phyloP scores from a whole-genome alignment of 2,113 vertebrate species.

The Chaenogobius annularis region DNA sequence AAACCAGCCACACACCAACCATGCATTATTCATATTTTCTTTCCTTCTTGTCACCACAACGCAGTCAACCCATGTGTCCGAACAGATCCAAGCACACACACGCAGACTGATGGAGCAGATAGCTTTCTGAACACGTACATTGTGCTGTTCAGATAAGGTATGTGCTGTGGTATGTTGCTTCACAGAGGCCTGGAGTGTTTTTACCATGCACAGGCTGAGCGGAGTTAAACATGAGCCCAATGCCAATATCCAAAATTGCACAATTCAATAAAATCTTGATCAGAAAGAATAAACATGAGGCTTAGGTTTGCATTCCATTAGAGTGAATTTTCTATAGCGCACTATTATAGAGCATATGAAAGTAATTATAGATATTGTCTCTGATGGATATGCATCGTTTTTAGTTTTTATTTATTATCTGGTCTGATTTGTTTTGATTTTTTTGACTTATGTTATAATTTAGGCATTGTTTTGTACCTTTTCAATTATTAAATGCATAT shows the following conservation, averaged over 20 bases:
- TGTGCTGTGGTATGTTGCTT: constrained; percentile 9
- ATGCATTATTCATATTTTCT: not conserved
- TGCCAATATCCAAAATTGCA: no score
- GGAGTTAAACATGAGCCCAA: no score
- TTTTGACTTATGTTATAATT: not conserved
- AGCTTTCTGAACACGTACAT: constrained; percentile 1
- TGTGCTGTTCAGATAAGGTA: constrained; percentile 24
- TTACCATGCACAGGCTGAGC: no score
- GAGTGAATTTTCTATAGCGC: not conserved
- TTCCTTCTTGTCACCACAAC: no score
- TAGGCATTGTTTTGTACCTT: no score
- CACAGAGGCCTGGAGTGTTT: not conserved
- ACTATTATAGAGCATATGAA: not conserved
- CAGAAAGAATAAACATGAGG: not conserved
- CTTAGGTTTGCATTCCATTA: not conserved
- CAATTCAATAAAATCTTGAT: no score
- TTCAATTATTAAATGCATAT: no score
- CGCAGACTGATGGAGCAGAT: constrained; percentile 16
- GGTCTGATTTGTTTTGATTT: not conserved
- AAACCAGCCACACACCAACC: not conserved
- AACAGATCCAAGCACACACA: not conserved
- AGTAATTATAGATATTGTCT: not conserved
- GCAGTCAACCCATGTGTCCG: constrained; percentile 28
- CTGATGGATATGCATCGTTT: no score
- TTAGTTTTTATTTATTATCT: not conserved